Percentiles rank a stretch among this genome's conserved stretches.
These are phyloP conservation scores for Pogonocherus hispidulus DNA, from an alignment of 2,888 invertebrate species.

Conservation along the genomic window DNA sequence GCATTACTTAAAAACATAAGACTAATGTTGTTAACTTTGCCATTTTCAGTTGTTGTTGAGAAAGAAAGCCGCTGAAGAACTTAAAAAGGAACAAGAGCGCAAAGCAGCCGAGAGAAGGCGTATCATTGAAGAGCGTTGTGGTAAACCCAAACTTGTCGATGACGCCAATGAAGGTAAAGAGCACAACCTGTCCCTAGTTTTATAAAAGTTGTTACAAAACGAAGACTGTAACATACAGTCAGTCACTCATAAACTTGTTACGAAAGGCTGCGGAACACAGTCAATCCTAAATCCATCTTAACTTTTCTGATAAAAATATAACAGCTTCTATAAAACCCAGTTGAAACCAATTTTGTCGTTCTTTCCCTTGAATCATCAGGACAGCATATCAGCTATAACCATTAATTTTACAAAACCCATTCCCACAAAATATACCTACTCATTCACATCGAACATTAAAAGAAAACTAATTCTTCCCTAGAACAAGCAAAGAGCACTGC, in stretches of 20 bases:
- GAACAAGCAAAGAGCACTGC: slow-evolving; percentile 82
- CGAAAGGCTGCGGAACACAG: too few species aligned
- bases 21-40: slow-evolving; percentile 12
- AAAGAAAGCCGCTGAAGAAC: slow-evolving; percentile 99
- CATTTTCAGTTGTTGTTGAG: slow-evolving; percentile 91
- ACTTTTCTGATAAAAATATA: slow-evolving; percentile 12
- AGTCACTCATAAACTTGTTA: not conserved
- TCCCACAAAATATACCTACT: not conserved
- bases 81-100: slow-evolving; percentile 99
- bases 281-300: too few species aligned
- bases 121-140: slow-evolving; percentile 96
- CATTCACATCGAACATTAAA: not conserved
- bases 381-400: not conserved
- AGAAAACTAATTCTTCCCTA: slow-evolving; percentile 62
- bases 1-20: too few species aligned
- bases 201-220: slow-evolving; percentile 25
- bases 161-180: slow-evolving; percentile 94
- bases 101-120: slow-evolving; percentile 98
- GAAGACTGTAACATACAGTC: not conserved
- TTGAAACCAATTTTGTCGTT: slow-evolving; percentile 5
- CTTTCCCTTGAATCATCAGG: slow-evolving; percentile 3
- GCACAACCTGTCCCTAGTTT: slow-evolving; percentile 37
- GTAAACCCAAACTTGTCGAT: slow-evolving; percentile 90
- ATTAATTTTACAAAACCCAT: not conserved
- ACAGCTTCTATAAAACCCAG: slow-evolving; percentile 19